Evolutionary conservation across 92 coral and sea anemone genomes (phyloP), one percentile per base, ranked within the genome.

Genomic region (Zoanthus gigantus): DNA sequence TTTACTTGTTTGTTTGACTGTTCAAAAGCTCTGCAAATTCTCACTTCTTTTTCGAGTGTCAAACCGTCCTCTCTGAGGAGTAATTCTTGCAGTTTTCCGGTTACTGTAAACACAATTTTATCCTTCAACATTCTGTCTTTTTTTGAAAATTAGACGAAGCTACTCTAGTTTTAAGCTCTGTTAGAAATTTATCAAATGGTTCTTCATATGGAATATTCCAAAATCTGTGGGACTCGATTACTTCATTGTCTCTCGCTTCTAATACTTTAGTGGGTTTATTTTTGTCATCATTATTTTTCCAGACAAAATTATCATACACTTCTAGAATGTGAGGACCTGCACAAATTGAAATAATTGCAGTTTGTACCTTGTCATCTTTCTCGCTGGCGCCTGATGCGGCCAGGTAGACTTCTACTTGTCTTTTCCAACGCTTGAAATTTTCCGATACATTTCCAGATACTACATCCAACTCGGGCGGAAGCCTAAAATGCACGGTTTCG

Each of bases 81-180:
- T 53, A 79, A 65, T 85, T 89, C 90, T 92, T 89, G 88, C 11
- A 83, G 88, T 53, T 92, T 88, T 14, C 87, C 92, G 0, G 88
- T 84, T 66, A 89, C 89, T 15, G 80, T 85, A 50, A 89, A 89
- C 34, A 89, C 92, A 16, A 84, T 88, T 63, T 88, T 92, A n/a
- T 89, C 92, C 63, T 92, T 86, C 68, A 92, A 56, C 92, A 92
- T 88, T 29, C 92, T 84, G 7, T 92, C 88, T 71, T 86, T 92
- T 53, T 89, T n/a, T 80, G 69, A 29, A 92, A 92, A 30, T 92
- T 92, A 50, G 90, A 92, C 45, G 85, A 56, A 16, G 47, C 94
- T 46, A 87, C 91, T 57, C 61, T 30, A 6, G 88, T 32, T 53
- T 73, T 48, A 2, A 90, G 78, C 71, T 87, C 88, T 58, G 94